Base-by-base conservation (phyloP, 2,113 vertebrate genomes). In the Amphiprion percula region DNA sequence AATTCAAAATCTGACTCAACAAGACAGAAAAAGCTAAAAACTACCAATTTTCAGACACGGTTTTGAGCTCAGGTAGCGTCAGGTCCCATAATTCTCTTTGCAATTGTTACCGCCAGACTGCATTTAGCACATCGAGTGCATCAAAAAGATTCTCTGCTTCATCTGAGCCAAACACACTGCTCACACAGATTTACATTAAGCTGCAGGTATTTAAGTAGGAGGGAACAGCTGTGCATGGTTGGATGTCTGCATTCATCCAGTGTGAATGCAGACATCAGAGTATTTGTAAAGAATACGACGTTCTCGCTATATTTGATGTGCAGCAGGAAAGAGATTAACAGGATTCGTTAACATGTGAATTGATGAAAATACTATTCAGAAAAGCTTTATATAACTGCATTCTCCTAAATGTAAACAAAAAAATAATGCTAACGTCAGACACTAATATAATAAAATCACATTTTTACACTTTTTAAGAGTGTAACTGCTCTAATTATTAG, bases 141-240 rank as follows among this genome's bases (percentile, higher is more conserved):
- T 64, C 58, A 64, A 44, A 59, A 68, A n/a, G 24, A 78, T 24
- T 65, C 44, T 59, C 58, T 53, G 15, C 53, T 79, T 59, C 69
- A 81, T 70, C 44, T 58, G 58, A 58, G 50, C 28, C 49, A 62
- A 50, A 63, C 55, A 33, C 58, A 50, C 58, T 47, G 68, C 28
- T 58, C 15, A 69, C 8, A 46, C 28, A 59, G 58, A 69, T 59
- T 74, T 33, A 74, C 41, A 44, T 21, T 53, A 47, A 53, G 64
- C 58, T 68, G 2, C 9, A 58, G 49, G 41, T 50, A 41, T 56
- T 30, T 10, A 56, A 37, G 52, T 14, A 15, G 4, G 8, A 21
- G 23, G 33, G 33, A 11, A 26, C 68, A 68, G 73, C 46, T 71
- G 33, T 17, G 79, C 58, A 52, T 23, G 2, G 7, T 23, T 44